These are phyloP conservation scores for Pollenia angustigena DNA, from an alignment of 2,888 invertebrate genomes.

Conservation along the genomic window DNA sequence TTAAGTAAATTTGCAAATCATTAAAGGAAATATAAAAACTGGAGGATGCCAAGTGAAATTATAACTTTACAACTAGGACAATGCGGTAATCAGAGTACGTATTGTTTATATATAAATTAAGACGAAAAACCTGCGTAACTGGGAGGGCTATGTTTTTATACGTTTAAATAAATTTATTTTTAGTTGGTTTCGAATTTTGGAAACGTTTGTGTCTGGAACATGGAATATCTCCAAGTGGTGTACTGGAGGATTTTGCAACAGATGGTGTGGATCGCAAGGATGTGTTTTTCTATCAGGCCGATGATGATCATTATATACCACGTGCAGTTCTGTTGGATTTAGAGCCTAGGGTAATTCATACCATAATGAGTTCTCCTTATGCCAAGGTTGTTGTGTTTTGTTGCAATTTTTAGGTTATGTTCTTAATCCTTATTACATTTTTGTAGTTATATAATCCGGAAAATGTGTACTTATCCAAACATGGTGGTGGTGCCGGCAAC, in stretches of 20 bases:
- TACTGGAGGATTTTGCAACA: conserved; percentile 94
- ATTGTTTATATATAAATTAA: neutral
- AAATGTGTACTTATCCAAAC: conserved; percentile 98
- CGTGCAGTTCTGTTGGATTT: conserved; percentile 97
- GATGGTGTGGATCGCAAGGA: conserved; percentile 98
- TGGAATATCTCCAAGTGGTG: conserved; percentile 99
- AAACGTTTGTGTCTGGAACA: conserved; percentile 98
- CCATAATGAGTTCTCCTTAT: conserved; percentile 97
- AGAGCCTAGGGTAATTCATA: conserved; percentile 98
- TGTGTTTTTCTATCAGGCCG: conserved; percentile 98
- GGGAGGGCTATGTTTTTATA: neutral
- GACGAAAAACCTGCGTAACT: neutral
- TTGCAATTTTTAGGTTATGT: conserved; percentile 38
- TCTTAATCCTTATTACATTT: neutral
- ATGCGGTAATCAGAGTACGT: conserved; percentile 98
- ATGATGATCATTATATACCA: conserved; percentile 99
- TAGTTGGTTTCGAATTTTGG: conserved; percentile 99
- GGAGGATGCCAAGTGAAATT: conserved; percentile 96
- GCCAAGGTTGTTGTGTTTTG: conserved; percentile 87
- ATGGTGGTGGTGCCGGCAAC: conserved; percentile 99
- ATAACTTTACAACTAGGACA: conserved; percentile 99
- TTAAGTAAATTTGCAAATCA: conserved; percentile 7
- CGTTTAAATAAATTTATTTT: conserved; percentile 63
- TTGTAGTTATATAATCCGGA: conserved; percentile 96
- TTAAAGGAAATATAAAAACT: neutral